Base-by-base conservation (phyloP, 2,888 invertebrate genomes). In the Cetonia aurata region DNA sequence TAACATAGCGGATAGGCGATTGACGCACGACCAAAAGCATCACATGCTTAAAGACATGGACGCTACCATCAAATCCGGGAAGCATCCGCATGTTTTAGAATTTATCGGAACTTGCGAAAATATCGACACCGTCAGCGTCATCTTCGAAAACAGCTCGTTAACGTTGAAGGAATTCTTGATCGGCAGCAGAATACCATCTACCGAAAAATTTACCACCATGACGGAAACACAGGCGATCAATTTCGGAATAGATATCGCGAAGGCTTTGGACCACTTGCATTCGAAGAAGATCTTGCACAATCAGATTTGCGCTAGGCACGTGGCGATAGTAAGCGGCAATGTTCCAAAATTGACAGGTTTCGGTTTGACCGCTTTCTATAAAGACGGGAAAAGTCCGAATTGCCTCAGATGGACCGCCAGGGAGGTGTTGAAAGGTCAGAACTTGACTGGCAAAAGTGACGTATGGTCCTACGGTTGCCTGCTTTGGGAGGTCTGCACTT, bases 401-500 rank as follows among this genome's bases (percentile, higher is more conserved):
- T 90, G 92, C 76, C 89, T 91, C 0, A 86, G 95, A 52, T 95
- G 95, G 95, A 90, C 90, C 6, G 91, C 95, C 0, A 89, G 91
- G 25, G 96, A 96, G 83, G 90, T 92, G 78, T 86, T 95, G 73
- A 89, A 90, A 37, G 89, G 90, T 77, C 90, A 89, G 62, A 88
- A 90, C 59, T 90, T 88, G 75, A 89, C 90, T n/a, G 85, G 87
- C 3, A 91, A 93, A 78, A 92, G 92, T 67, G 94, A 95, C 79
- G 88, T 94, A 4, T 96, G 95, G 95, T 92, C 94, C 0, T 94
- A 91, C 82, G 95, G 93, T 0, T 90, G 93, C 71, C 82, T 95
- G 10, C 85, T 95, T 72, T 96, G 95, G 95, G 96, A 96, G 83
- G 90, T 92, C 72, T 87, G 92, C 75, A 90, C 92, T 3, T 85